Evolutionary conservation across 2,888 invertebrate species (phyloP).

Genomic region (Pandemis cinnamomeana): DNA sequence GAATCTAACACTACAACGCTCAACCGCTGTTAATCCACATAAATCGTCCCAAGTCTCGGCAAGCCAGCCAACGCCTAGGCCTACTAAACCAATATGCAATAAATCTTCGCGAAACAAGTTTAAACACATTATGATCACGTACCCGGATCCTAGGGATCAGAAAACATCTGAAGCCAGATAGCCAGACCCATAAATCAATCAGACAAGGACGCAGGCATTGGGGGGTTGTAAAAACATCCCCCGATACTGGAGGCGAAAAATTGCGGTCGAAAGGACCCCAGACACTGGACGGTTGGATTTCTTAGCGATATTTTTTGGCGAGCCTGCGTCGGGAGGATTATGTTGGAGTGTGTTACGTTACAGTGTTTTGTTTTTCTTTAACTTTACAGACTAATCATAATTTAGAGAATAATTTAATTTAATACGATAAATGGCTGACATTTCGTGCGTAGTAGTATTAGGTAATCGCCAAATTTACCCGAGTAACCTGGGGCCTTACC

Average conservation of each 20-base stretch:
- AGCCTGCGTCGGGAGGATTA: neutral
- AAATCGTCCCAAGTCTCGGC: neutral
- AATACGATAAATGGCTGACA: no score
- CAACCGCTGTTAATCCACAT: neutral
- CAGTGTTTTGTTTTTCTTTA: neutral
- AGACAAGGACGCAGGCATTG: constrained; percentile 49
- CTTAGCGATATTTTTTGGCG: constrained; percentile 26
- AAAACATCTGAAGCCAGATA: constrained; percentile 65
- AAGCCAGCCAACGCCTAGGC: constrained; percentile 5
- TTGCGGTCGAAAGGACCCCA: constrained; percentile 51
- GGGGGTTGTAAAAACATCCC: constrained; percentile 61
- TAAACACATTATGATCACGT: constrained; percentile 41
- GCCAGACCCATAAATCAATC: constrained; percentile 67
- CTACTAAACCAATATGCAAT: constrained; percentile 17
- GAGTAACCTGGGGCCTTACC: no score
- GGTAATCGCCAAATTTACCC: no score
- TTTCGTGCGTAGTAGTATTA: no score
- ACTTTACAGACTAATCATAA: neutral
- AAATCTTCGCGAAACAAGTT: constrained; percentile 29
- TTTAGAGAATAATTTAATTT: no score
- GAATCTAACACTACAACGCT: neutral
- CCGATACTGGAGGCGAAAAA: constrained; percentile 55
- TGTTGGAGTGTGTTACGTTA: neutral
- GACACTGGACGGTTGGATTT: constrained; percentile 19
- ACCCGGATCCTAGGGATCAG: constrained; percentile 24